These are phyloP conservation scores for Ornithoptera alexandrae DNA, from an alignment of 2,888 invertebrate genomes.

Conservation along the genomic window DNA sequence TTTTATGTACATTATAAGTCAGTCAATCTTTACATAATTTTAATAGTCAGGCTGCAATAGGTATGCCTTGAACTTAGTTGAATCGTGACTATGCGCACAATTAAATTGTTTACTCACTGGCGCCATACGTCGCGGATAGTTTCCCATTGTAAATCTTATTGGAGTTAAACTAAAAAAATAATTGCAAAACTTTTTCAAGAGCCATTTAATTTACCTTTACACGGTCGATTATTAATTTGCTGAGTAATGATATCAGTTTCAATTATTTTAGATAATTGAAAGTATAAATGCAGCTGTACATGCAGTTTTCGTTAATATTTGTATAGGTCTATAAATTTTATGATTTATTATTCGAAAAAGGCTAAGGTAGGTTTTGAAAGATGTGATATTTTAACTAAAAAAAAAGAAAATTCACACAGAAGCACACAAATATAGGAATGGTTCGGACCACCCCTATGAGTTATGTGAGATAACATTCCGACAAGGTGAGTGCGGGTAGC, in stretches of 20 bases:
- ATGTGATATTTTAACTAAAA: neutral
- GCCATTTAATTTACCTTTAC: conserved; percentile 50
- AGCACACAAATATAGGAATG: conserved; percentile 39
- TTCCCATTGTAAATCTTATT: conserved; percentile 62
- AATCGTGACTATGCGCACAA: conserved; percentile 71
- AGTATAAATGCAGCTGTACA: no score
- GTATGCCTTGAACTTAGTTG: conserved; percentile 52
- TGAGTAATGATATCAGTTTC: conserved; percentile 10
- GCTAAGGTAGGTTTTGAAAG: neutral
- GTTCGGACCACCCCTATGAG: conserved; percentile 65
- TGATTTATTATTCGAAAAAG: no score
- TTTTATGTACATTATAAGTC: neutral
- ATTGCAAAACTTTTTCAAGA: conserved; percentile 48
- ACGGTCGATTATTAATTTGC: conserved; percentile 46
- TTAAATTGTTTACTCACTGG: conserved; percentile 68
- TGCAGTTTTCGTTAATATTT: no score
- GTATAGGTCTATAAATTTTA: no score
- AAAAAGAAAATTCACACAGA: neutral
- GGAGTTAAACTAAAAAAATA: conserved; percentile 52
- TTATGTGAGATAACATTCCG: conserved; percentile 66
- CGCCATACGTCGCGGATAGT: conserved; percentile 66
- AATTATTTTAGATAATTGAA: no score
- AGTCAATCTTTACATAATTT: neutral
- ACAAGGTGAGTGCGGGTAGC: conserved; percentile 48
- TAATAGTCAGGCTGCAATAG: conserved; percentile 13